phyloP scores from a whole-genome alignment of 2,113 vertebrate species.

The Oreochromis spilurus region DNA sequence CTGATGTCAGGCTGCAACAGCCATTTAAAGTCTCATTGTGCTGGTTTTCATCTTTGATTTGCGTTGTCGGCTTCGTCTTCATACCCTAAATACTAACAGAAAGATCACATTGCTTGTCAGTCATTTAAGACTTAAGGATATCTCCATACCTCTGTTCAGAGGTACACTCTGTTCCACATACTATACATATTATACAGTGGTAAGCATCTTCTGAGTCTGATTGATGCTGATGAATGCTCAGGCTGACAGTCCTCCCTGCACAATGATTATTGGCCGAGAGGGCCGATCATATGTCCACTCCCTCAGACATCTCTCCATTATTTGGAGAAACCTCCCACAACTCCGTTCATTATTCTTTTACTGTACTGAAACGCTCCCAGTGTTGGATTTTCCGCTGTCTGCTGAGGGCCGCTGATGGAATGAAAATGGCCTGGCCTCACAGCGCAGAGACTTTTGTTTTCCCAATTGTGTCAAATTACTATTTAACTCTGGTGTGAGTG shows the following conservation, averaged over 20 bases:
- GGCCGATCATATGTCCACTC: conserved; percentile 31
- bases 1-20: neutral
- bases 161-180: neutral
- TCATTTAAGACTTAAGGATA: neutral
- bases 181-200: neutral
- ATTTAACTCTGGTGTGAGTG: neutral
- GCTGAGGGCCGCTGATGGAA: conserved; percentile 23
- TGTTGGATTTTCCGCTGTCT: conserved; percentile 17
- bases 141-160: neutral
- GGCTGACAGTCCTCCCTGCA: neutral
- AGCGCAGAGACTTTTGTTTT: conserved; percentile 20
- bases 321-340: conserved; percentile 34
- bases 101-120: neutral
- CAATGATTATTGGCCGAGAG: neutral
- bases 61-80: accelerated
- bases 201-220: neutral
- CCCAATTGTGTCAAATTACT: conserved; percentile 34
- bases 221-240: conserved; percentile 8
- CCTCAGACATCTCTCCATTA: conserved; percentile 18
- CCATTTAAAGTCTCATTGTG: neutral
- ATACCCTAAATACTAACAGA: neutral
- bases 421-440: neutral
- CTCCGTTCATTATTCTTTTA: conserved; percentile 33
- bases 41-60: neutral
- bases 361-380: conserved; percentile 21